phyloP scores from a whole-genome alignment of 2,888 invertebrate species.

The Amphipoea lucens region DNA sequence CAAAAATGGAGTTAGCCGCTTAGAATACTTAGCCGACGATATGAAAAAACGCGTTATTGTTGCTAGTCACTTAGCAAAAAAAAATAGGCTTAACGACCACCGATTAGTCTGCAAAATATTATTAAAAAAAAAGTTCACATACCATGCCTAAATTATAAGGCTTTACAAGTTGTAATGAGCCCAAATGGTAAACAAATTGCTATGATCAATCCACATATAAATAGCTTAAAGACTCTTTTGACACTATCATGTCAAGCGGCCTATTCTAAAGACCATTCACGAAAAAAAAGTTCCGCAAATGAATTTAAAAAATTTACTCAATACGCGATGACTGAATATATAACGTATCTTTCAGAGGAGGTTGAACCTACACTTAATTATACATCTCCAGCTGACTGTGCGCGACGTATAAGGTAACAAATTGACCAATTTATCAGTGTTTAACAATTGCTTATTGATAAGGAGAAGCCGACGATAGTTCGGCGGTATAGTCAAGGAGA shows the following conservation, averaged over 20 bases:
- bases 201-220: neutral
- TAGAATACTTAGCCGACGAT: too few species aligned
- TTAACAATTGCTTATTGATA: slow-evolving; percentile 71
- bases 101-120: too few species aligned
- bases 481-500: slow-evolving; percentile 47
- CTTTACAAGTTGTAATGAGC: neutral
- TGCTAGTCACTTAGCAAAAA: too few species aligned
- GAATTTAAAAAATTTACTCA: neutral
- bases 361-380: slow-evolving; percentile 52
- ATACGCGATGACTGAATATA: slow-evolving; percentile 38
- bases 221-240: neutral
- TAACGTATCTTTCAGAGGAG: slow-evolving; percentile 37
- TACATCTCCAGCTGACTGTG: slow-evolving; percentile 45
- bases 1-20: too few species aligned
- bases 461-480: slow-evolving; percentile 51
- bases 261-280: neutral
- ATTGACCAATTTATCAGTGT: slow-evolving; percentile 77
- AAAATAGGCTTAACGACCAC: too few species aligned
- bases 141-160: neutral
- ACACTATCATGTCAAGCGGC: neutral
- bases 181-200: neutral
- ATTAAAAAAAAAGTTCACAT: too few species aligned
- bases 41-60: too few species aligned
- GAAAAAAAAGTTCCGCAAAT: slow-evolving; percentile 3
- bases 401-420: slow-evolving; percentile 67